Evolutionary conservation across 2,888 invertebrate genomes (phyloP).

Genomic region (Calameuta filiformis): DNA sequence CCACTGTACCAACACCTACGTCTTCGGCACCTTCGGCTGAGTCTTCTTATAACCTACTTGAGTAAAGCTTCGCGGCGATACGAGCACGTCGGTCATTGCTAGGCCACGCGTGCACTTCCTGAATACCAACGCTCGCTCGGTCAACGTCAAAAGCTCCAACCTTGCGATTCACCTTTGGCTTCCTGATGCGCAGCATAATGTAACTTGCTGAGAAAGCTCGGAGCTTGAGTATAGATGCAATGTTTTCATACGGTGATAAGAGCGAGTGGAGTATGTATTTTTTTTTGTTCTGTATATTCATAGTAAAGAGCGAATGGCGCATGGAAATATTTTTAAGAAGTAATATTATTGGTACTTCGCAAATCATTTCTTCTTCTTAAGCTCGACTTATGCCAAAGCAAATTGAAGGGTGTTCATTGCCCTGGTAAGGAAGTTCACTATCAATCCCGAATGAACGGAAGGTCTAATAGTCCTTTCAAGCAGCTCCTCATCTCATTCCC

Average conservation of each 20-base stretch:
- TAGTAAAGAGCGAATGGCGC: background rate
- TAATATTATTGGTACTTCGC: background rate
- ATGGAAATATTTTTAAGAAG: background rate
- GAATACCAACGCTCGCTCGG: background rate
- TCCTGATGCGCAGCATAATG: background rate
- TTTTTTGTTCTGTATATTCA: background rate
- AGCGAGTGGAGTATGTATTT: background rate
- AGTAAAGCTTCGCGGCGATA: background rate
- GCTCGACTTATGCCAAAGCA: background rate
- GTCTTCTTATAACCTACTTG: background rate
- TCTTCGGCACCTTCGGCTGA: background rate
- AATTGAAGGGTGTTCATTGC: background rate
- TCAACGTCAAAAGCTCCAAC: background rate
- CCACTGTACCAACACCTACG: background rate
- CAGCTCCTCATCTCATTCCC: background rate
- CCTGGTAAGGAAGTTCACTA: background rate
- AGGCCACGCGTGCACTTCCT: background rate
- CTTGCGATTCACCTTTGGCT: background rate
- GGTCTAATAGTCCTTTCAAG: background rate
- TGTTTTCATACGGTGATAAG: background rate
- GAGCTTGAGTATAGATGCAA: background rate
- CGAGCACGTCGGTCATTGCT: background rate
- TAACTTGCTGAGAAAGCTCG: background rate
- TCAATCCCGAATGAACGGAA: background rate
- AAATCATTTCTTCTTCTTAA: background rate